Conservation (phyloP, 2,113 vertebrate species). For the Tragelaphus buxtoni region DNA sequence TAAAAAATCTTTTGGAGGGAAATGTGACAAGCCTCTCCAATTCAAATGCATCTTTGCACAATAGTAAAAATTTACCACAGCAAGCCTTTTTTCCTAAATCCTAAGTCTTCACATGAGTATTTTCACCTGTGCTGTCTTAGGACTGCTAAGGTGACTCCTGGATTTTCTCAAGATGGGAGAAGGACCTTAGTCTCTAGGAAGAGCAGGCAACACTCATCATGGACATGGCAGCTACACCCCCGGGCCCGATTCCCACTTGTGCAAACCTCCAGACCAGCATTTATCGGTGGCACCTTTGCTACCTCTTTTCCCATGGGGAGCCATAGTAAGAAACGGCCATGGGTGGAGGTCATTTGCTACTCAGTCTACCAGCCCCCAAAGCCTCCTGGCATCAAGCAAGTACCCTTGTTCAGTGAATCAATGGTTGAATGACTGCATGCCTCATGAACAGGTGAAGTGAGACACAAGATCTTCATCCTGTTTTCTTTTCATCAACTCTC, state of each 20-base stretch:
- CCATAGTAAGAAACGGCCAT: neutral
- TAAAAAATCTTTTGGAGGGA: conserved; percentile 52
- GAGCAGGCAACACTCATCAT: neutral
- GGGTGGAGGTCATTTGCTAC: neutral
- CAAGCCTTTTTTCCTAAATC: neutral
- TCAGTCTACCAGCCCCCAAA: accelerated
- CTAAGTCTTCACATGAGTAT: neutral
- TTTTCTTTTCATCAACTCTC: neutral
- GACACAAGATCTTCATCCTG: neutral
- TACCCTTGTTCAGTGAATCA: neutral
- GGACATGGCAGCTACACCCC: accelerated
- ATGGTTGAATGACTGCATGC: no score
- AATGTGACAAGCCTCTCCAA: conserved; percentile 57
- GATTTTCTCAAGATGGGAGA: conserved; percentile 24
- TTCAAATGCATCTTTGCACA: conserved; percentile 42
- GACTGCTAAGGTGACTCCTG: neutral
- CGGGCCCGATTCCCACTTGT: accelerated
- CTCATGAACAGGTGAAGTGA: neutral
- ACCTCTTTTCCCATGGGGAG: neutral
- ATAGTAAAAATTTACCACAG: conserved; percentile 45
- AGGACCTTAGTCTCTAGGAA: conserved; percentile 30
- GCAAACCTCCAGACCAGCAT: neutral
- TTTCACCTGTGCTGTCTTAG: neutral
- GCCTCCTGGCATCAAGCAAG: neutral
- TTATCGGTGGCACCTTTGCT: accelerated